Evolutionary conservation across 1,140 invertebrate species (phyloP), one percentile per base, ranked within the genome.

Genomic region (Eupristina koningsbergeri): DNA sequence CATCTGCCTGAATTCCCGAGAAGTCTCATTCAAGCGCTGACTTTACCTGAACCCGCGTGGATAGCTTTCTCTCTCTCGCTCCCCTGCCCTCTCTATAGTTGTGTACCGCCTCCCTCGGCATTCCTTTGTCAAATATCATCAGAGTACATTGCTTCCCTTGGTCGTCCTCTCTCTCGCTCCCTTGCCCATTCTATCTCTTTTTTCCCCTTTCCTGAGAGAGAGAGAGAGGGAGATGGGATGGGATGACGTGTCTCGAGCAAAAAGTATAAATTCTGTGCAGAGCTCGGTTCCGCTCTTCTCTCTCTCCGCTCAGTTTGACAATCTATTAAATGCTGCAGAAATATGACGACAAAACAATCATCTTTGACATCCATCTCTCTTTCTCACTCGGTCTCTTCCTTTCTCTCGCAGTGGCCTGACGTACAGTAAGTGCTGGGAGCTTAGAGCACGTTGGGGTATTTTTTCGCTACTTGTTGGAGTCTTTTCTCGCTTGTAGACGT

Each of bases 1-100:
- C 89, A 90, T 89, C 89, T 89, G 88, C 88, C 86, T 84, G 85
- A 85, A 89, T 89, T 89, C 88, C 87, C 77, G 85, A 88, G 87
- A 89, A 89, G 83, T 88, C 88, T 88, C 87, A 89, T 89, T 90
- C 89, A 89, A 85, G 80, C 82, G 77, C 86, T 89, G 88, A 89
- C 88, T 89, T 89, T 89, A 89, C 88, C 89, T 89, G 88, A 86
- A 84, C 80, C 69, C 87, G 69, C 81, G 84, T 61, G 83, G 67
- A 41, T 71, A 71, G 67, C 41, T 41, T 63, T 53, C 29, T 86
- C 78, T 67, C 26, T 64, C 69, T 80, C 67, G 8, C 71, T 69
- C 80, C 58, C 64, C n/a, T 13, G 63, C 0, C 47, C n/a, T 13
- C 19, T 58, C 7, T 58, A 47, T 71, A 58, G 2, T 63, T 85